Evolutionary conservation across 2,888 invertebrate genomes (phyloP).

Genomic region (Cynaeus angustus): DNA sequence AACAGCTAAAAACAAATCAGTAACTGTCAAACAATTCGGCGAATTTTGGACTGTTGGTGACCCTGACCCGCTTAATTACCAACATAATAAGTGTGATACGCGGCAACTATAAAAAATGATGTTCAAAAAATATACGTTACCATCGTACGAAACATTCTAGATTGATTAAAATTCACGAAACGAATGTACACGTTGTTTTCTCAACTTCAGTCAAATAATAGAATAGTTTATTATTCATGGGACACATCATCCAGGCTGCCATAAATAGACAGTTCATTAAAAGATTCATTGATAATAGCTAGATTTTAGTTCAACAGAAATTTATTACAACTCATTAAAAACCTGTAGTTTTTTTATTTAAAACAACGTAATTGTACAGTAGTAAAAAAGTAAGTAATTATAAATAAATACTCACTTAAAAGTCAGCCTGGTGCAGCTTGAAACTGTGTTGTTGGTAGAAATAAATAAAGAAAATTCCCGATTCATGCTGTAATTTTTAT

Average conservation of each 20-base stretch:
- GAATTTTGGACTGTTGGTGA: conserved; percentile 7
- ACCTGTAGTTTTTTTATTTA: too few relatives aligned
- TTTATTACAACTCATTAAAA: neutral
- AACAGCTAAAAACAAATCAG: conserved; percentile 19
- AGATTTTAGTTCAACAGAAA: neutral
- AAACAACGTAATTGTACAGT: too few relatives aligned
- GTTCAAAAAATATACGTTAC: neutral
- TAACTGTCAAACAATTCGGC: conserved; percentile 34
- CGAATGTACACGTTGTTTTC: neutral
- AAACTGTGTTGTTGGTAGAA: too few relatives aligned
- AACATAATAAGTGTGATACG: conserved; percentile 4
- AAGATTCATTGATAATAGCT: conserved; percentile 10
- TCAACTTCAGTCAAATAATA: neutral
- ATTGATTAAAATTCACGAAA: neutral
- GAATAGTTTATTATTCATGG: conserved; percentile 6
- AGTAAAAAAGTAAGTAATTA: too few relatives aligned
- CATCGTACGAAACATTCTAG: conserved; percentile 33
- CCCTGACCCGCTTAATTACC: conserved; percentile 8
- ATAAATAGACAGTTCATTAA: conserved; percentile 26
- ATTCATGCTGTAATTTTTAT: too few relatives aligned
- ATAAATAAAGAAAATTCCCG: too few relatives aligned
- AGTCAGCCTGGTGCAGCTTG: too few relatives aligned
- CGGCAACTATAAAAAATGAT: neutral
- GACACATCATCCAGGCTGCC: conserved; percentile 14
- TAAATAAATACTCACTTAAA: too few relatives aligned